phyloP scores from a whole-genome alignment of 2,797 vertebrate species.

The Danio jaintianensis region DNA sequence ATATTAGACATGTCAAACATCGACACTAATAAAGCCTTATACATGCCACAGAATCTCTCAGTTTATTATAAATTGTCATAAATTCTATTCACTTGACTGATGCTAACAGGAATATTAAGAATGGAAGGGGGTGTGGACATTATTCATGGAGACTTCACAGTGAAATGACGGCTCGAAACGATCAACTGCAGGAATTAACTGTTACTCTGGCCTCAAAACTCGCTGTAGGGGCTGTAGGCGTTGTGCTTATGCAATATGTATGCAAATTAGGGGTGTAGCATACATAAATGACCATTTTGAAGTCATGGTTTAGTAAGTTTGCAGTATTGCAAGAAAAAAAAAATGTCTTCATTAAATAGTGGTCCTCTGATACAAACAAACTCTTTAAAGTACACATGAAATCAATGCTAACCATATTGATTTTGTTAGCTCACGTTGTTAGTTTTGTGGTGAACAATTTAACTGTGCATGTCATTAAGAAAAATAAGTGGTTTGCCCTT shows the following conservation, averaged over 20 bases:
- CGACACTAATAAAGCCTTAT: conserved; percentile 32
- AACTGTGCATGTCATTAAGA: too few relatives aligned
- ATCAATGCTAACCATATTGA: too few relatives aligned
- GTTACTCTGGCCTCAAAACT: background rate
- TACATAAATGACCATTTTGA: conserved; percentile 3
- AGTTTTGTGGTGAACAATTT: too few relatives aligned
- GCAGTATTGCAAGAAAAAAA: too few relatives aligned
- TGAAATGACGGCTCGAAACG: conserved; percentile 10
- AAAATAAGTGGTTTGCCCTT: too few relatives aligned
- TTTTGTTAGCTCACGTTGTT: too few relatives aligned
- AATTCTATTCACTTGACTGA: conserved; percentile 36
- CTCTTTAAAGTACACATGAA: too few relatives aligned
- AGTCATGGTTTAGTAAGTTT: too few relatives aligned
- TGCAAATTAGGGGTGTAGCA: background rate
- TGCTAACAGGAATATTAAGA: conserved; percentile 2
- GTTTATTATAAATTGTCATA: conserved; percentile 8
- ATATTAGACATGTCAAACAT: conserved; percentile 38
- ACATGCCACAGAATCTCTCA: conserved; percentile 36
- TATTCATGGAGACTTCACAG: conserved; percentile 36
- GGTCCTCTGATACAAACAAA: too few relatives aligned
- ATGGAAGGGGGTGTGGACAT: background rate
- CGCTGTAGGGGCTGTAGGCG: background rate
- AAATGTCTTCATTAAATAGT: too few relatives aligned
- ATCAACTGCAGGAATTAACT: background rate
- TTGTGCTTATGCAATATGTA: conserved; percentile 17